Base-by-base conservation (phyloP, 2,113 vertebrate genomes). In the Stictonetta naevosa region DNA sequence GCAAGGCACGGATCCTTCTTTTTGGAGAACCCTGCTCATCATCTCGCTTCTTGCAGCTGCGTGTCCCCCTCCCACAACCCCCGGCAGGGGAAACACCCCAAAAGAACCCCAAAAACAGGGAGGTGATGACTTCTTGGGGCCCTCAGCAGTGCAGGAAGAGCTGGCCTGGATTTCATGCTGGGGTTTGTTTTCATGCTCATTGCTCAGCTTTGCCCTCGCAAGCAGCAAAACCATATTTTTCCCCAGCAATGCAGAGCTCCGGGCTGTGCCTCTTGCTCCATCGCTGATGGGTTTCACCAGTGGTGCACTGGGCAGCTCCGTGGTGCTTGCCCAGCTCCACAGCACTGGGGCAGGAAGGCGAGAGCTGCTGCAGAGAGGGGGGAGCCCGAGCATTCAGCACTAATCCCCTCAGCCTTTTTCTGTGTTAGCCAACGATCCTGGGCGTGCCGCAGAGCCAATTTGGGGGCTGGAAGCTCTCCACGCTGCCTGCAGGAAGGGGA, bases 31-130 rank as follows among this genome's bases (percentile, higher is more conserved):
- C 44, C 12, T 13, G 0, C 42, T 72, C 72, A 52, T 80, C 46
- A 60, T 60, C 88, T 78, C 3, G 0, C 5, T 1, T 71, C 68
- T 52, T n/a, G 23, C 4, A 42, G 34, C 5, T 3, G 1, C 0
- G 1, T 46, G 34, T 13, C 50, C 26, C 36, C 46, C 20, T 48
- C 46, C 46, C 46, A 48, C 46, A 48, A 44, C 46, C 20, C 19
- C 4, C 36, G 42, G 62, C 3, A 36, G 55, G 23, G 29, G 28
- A 42, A 73, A 66, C 53, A 17, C 19, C 68, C 68, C 40, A 1
- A 22, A 85, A 4, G 44, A 7, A 12, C 79, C 78, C 40, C 5
- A 10, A 53, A 72, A 88, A 11, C 18, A 13, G n/a, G 10, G 8
- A 44, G 21, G 10, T 13, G 25, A 28, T 13, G 48, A 28, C 1